Percentiles rank a stretch among this genome's conserved stretches.
phyloP scores from a whole-genome alignment of 2,888 invertebrate species.

The Luperina nickerlii region DNA sequence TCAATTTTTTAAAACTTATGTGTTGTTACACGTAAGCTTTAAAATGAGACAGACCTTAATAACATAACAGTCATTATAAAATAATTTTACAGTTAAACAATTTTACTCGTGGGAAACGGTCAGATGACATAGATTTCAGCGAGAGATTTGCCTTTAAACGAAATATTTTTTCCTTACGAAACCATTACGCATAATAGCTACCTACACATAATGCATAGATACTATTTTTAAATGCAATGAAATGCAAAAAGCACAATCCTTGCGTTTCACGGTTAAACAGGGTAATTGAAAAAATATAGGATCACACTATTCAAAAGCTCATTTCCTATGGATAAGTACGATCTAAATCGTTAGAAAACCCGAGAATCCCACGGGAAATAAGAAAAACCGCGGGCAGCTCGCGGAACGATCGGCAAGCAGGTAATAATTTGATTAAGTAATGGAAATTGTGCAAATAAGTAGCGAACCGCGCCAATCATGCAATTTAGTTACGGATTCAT shows the following conservation, averaged over 20 bases:
- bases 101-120: neutral
- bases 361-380: constrained; percentile 68
- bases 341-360: constrained; percentile 54
- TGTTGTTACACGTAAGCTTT: no score
- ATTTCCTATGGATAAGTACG: constrained; percentile 52
- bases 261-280: neutral
- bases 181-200: neutral
- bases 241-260: constrained; percentile 5
- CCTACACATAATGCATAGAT: neutral
- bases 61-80: no score
- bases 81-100: neutral
- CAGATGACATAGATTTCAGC: constrained; percentile 1
- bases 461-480: constrained; percentile 55
- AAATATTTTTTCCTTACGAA: neutral
- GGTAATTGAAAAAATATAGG: constrained; percentile 34
- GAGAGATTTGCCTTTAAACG: neutral
- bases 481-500: constrained; percentile 52
- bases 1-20: neutral
- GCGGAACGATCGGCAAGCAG: constrained; percentile 64
- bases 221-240: neutral
- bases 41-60: no score
- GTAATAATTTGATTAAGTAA: constrained; percentile 68
- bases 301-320: constrained; percentile 43
- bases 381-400: constrained; percentile 59
- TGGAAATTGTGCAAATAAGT: constrained; percentile 65